Evolutionary conservation across 2,113 vertebrate genomes (phyloP).

Genomic region (Urocolius indicus): DNA sequence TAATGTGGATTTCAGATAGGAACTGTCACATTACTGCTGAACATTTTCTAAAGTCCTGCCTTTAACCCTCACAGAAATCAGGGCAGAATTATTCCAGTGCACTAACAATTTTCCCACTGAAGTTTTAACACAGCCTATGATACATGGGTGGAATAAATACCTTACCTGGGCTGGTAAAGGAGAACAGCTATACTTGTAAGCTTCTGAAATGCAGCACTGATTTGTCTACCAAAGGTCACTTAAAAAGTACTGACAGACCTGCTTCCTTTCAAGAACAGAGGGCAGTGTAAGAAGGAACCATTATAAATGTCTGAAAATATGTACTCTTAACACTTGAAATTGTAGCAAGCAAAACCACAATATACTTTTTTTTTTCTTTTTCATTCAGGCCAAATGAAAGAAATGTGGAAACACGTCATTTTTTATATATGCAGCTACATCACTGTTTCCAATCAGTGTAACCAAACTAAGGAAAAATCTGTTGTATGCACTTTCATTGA

Average conservation of each 20-base stretch:
- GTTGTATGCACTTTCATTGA: accelerated
- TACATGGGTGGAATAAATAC: not conserved
- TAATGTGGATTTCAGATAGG: not conserved
- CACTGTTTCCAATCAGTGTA: not conserved
- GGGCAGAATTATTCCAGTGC: not conserved
- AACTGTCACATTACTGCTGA: not conserved
- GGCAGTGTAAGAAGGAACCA: not conserved
- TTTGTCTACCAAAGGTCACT: not conserved
- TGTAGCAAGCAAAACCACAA: not conserved
- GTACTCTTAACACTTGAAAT: not conserved
- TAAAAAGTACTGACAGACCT: not conserved
- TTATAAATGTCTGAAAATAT: not conserved
- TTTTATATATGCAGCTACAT: not conserved
- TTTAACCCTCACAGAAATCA: not conserved
- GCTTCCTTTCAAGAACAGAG: not conserved
- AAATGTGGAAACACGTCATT: accelerated
- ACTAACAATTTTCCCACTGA: not conserved
- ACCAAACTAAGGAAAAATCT: not conserved
- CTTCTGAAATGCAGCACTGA: not conserved
- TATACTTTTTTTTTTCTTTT: not conserved
- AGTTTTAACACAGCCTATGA: not conserved
- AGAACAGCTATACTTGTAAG: not conserved
- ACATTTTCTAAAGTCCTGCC: not conserved
- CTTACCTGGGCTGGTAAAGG: not conserved
- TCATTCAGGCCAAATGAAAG: not conserved